A percentile compares a stretch with the other conserved stretches of the same genome.
These are phyloP conservation scores for Batillaria attramentaria DNA, from an alignment of 1,140 invertebrate species.

Conservation along the genomic window DNA sequence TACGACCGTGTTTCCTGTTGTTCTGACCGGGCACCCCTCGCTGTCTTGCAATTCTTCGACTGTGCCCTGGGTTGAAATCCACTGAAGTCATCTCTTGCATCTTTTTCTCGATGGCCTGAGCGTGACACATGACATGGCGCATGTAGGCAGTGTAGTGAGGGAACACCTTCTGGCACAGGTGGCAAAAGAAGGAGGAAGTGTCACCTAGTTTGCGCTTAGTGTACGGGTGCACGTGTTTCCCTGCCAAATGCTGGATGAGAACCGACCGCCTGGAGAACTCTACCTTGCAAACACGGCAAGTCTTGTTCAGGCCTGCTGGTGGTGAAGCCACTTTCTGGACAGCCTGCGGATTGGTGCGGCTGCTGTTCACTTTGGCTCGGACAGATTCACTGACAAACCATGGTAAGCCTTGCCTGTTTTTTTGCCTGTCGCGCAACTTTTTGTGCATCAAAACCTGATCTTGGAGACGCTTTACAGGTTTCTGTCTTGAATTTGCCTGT, in stretches of 20 bases:
- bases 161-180: conserved; percentile 40
- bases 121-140: conserved; percentile 35
- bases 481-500: neutral
- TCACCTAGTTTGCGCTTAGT: conserved; percentile 32
- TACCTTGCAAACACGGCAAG: conserved; percentile 30
- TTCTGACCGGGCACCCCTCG: neutral
- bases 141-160: conserved; percentile 34
- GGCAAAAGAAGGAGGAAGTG: conserved; percentile 34
- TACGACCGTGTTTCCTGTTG: neutral
- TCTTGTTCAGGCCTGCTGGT: conserved; percentile 4
- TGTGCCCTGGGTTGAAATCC: neutral
- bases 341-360: neutral
- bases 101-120: conserved; percentile 34
- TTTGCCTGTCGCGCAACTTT: neutral
- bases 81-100: conserved; percentile 24
- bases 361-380: neutral
- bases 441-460: neutral
- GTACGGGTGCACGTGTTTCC: conserved; percentile 39
- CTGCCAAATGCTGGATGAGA: conserved; percentile 39
- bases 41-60: neutral
- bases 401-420: neutral
- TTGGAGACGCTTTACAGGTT: neutral
- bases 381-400: neutral
- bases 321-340: neutral
- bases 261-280: conserved; percentile 18